Base-by-base conservation (phyloP, 1,140 invertebrate genomes). In the Cataglyphis hispanica region DNA sequence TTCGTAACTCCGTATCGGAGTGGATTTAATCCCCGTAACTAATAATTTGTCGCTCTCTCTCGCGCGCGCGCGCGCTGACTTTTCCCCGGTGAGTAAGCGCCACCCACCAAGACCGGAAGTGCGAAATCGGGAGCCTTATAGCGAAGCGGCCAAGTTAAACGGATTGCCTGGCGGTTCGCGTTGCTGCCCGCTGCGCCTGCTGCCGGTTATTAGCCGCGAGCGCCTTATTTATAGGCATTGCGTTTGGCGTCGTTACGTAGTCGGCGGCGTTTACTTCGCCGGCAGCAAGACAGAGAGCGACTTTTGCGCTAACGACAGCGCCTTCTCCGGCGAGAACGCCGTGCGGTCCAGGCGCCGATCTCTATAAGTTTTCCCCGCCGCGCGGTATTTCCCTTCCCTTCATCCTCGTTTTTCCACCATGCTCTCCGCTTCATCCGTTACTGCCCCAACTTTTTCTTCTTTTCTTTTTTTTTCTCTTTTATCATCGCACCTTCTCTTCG, bases 241-340 rank as follows among this genome's bases (percentile, higher is more conserved):
- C 84, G 75, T 88, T 86, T 86, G 78, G 61, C 83, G 70, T 88
- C 56, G 87, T 89, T 88, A 89, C 87, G 87, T 87, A 89, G 85
- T 89, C 87, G 16, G 74, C 53, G 22, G 69, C 85, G 87, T 89
- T 89, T 89, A 31, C 31, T 89, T 86, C 78, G 83, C 87, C 87
- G 85, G 11, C 43, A 13, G 46, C 16, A 16, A 16, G 13, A 50
- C 13, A 16, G 83, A 63, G 86, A 70, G 69, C 75, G 74, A 88
- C 83, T 86, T 89, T 46, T 19, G 53, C 83, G 34, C 86, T 56
- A 67, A 40, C 50, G n/a, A 56, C 50, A 37, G 53, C 53, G 66
- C 50, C 76, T 69, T 50, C n/a, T 69, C 7, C 50, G 80, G 27
- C 60, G 56, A 19, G n/a, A 16, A 64, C 43, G 70, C 22, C 19